Base-by-base conservation (phyloP, 2,888 invertebrate genomes). In the Lacanobia oleracea region DNA sequence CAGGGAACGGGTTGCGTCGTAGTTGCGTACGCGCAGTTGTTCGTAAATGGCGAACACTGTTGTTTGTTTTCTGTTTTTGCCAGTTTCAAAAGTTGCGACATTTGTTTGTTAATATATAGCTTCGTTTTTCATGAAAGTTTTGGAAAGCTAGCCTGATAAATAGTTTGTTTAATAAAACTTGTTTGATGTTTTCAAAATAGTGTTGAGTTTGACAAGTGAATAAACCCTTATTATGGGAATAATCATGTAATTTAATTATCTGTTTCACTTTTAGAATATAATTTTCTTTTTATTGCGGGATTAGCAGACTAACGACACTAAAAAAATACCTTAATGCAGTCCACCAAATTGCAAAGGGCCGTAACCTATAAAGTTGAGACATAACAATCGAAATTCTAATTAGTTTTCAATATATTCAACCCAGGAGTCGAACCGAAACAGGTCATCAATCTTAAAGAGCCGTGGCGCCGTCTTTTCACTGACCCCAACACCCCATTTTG, bases 381-480 rank as follows among this genome's bases (percentile, higher is more conserved):
- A 83, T 85, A 83, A 86, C 82, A 84, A 85, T 85, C 76, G 82
- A 85, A 86, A 81, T 82, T 86, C 86, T 90, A 91, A 93, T 93
- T 91, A 89, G 89, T 89, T 92, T 89, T 87, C 88, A 88, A 90
- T 89, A 88, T 88, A 88, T 88, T 87, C 86, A 88, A 87, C 88
- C 87, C 88, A 88, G 89, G 88, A 92, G 89, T 90, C 88, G 87
- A 88, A 88, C 85, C 89, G 82, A 89, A 91, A 90, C 88, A 88
- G 89, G 87, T 89, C 93, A 94, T 95, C 93, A 95, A 95, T 95
- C 94, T 94, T 92, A 84, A 72, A 86, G 85, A 85, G 77, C 75
- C 87, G 75, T 91, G 94, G 93, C 93, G 94, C 94, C 93, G 91
- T 91, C 92, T 91, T 91, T 90, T 89, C 92, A 89, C 91, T 92